A percentile compares a stretch with the other conserved stretches of the same genome.
phyloP scores from a whole-genome alignment of 2,113 vertebrate species.

The Columba livia region DNA sequence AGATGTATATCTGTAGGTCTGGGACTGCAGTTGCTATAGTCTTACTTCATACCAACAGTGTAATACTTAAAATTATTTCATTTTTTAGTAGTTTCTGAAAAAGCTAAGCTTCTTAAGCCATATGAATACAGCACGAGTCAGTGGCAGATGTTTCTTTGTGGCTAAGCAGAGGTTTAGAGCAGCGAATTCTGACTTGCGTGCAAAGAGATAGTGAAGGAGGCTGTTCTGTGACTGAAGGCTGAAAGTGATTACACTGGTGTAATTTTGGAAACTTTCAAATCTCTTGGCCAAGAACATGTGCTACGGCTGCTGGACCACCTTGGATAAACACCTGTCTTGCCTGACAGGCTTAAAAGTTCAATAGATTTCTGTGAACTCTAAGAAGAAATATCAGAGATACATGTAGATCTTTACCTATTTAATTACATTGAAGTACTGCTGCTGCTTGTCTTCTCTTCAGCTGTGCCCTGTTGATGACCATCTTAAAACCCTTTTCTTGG shows the following conservation, averaged over 20 bases:
- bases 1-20: background rate
- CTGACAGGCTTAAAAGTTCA: background rate
- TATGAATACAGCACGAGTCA: background rate
- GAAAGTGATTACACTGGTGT: background rate
- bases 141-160: background rate
- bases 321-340: background rate
- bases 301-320: background rate
- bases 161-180: background rate
- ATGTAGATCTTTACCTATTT: background rate
- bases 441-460: background rate
- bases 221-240: background rate
- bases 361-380: background rate
- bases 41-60: background rate
- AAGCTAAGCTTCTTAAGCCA: background rate
- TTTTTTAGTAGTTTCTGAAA: background rate
- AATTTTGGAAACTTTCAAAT: background rate
- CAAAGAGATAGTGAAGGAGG: background rate
- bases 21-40: background rate
- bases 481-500: background rate
- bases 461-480: background rate
- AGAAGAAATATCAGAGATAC: background rate
- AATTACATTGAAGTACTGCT: background rate
- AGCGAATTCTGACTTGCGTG: background rate
- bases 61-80: background rate
- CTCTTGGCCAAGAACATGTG: fast-evolving